Conservation (phyloP, 2,888 invertebrate species). For the Bugulina stolonifera region DNA sequence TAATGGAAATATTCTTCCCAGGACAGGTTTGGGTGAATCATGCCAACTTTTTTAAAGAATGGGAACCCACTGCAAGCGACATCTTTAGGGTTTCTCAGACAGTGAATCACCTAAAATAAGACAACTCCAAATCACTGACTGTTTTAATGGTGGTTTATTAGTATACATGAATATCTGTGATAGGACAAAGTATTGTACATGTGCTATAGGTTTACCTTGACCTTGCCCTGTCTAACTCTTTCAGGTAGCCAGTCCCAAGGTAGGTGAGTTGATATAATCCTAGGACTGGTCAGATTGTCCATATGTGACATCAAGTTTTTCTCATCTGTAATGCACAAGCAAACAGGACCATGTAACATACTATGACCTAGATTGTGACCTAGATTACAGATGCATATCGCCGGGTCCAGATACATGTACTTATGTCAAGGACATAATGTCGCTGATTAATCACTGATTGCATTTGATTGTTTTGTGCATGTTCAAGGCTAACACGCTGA, state of each 20-base stretch:
- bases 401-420: too few species aligned
- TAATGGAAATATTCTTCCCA: neutral
- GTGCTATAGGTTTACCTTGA: neutral
- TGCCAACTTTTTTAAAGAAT: neutral
- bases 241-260: neutral
- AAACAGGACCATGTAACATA: too few species aligned
- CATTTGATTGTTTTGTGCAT: too few species aligned
- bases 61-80: constrained; percentile 3
- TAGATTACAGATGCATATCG: too few species aligned
- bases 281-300: neutral
- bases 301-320: neutral
- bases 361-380: too few species aligned
- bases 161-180: too few species aligned
- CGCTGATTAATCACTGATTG: too few species aligned
- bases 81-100: constrained; percentile 18
- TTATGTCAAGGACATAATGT: too few species aligned
- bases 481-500: too few species aligned
- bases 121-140: too few species aligned
- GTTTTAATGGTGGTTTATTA: too few species aligned
- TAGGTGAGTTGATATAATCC: constrained; percentile 14
- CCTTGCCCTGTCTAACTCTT: neutral
- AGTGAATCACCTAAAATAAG: neutral
- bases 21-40: neutral
- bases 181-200: too few species aligned
- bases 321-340: neutral